Percentiles rank a stretch among this genome's conserved stretches.
Conservation (phyloP, 2,888 invertebrate species). For the Pinctada fucata region DNA sequence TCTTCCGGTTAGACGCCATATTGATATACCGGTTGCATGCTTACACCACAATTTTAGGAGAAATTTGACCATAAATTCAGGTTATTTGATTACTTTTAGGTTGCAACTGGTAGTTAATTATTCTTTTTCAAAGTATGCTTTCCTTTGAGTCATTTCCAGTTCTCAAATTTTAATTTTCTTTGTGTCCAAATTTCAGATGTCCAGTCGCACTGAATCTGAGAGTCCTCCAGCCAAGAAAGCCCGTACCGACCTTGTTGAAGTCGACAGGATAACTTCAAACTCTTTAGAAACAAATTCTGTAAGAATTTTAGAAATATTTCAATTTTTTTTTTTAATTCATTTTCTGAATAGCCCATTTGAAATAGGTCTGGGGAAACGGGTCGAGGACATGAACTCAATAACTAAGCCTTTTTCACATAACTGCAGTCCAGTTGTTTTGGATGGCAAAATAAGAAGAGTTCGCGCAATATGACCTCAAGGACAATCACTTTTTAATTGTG, state of each 20-base stretch:
- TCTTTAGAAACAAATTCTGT: constrained; percentile 28
- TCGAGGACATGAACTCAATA: not conserved
- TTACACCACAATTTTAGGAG: constrained; percentile 11
- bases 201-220: constrained; percentile 67
- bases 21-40: constrained; percentile 27
- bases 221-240: constrained; percentile 70
- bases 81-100: constrained; percentile 16
- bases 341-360: too few relatives aligned
- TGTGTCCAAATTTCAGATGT: constrained; percentile 62
- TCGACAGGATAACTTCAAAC: constrained; percentile 55
- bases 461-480: too few relatives aligned
- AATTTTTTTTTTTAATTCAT: not conserved
- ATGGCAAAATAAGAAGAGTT: too few relatives aligned
- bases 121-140: too few relatives aligned
- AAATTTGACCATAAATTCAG: constrained; percentile 3
- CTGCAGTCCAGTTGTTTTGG: too few relatives aligned
- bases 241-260: constrained; percentile 56
- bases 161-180: constrained; percentile 12
- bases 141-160: too few relatives aligned
- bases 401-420: too few relatives aligned
- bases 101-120: constrained; percentile 8
- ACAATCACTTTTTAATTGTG: too few relatives aligned
- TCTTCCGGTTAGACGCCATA: constrained; percentile 39
- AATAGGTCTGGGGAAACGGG: not conserved
- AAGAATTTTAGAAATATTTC: constrained; percentile 10